phyloP scores from a whole-genome alignment of 2,888 invertebrate genomes.

The Rhagonycha lutea region DNA sequence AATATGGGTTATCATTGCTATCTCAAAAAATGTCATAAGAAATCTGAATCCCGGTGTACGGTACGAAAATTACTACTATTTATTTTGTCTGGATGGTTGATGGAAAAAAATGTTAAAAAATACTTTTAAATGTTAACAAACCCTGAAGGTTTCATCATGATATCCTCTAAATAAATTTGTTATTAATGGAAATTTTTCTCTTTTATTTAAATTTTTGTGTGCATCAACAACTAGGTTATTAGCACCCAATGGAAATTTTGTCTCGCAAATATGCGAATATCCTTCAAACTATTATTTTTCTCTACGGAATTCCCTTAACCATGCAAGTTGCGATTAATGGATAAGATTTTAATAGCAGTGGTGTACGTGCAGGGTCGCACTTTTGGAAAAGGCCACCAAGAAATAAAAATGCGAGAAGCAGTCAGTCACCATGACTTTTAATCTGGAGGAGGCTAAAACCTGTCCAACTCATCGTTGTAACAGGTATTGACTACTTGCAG shows the following conservation, averaged over 20 bases:
- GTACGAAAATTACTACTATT: no score
- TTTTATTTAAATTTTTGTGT: no score
- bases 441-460: not conserved
- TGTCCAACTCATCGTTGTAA: not conserved
- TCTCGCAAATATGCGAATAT: not conserved
- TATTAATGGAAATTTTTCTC: no score
- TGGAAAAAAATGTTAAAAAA: no score
- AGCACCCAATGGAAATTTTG: not conserved
- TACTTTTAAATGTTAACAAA: not conserved
- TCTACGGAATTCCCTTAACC: not conserved
- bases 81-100: no score
- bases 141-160: not conserved
- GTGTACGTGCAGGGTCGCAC: not conserved
- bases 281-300: not conserved
- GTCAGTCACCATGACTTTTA: not conserved
- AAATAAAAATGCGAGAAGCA: not conserved
- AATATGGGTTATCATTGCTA: no score
- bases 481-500: not conserved
- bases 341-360: not conserved
- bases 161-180: no score
- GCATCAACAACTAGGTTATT: no score
- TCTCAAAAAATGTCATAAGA: not conserved
- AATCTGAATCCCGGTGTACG: not conserved
- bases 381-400: not conserved
- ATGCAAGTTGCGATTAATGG: not conserved